Conservation (phyloP, 53 echinoderm and acorn worm species). For the Glandiceps talaboti region DNA sequence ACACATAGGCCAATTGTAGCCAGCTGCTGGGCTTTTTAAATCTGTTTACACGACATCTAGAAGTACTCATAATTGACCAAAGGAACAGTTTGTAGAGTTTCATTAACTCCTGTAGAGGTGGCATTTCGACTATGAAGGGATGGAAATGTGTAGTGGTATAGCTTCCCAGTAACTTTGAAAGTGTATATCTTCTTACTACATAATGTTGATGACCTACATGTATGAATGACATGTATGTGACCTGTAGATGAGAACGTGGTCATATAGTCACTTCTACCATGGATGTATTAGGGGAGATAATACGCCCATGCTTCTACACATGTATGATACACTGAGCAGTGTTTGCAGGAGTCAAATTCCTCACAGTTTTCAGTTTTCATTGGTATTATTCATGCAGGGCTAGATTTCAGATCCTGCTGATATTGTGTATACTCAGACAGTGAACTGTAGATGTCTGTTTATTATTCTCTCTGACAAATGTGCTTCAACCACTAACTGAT, state of each 20-base stretch:
- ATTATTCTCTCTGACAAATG: not conserved
- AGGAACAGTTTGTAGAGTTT: not conserved
- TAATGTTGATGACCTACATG: too few species aligned
- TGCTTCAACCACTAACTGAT: not conserved
- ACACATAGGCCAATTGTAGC: not conserved
- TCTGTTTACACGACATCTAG: not conserved
- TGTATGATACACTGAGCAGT: too few species aligned
- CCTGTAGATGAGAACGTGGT: too few species aligned
- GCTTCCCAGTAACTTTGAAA: too few species aligned
- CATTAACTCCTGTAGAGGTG: not conserved
- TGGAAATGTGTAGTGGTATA: constrained; percentile 1
- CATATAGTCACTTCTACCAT: too few species aligned
- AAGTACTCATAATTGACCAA: not conserved
- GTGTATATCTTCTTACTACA: too few species aligned
- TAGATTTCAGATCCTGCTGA: not conserved
- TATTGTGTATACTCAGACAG: not conserved
- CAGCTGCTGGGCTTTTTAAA: not conserved
- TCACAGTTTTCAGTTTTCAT: too few species aligned
- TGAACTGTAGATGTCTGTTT: not conserved
- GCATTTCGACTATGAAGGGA: constrained; percentile 4
- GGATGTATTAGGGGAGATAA: too few species aligned
- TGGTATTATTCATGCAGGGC: too few species aligned
- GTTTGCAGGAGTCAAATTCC: too few species aligned
- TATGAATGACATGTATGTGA: too few species aligned
- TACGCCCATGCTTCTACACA: too few species aligned